These are phyloP conservation scores for Ceuthmochares aereus DNA, from an alignment of 2,113 vertebrate genomes.

Conservation along the genomic window DNA sequence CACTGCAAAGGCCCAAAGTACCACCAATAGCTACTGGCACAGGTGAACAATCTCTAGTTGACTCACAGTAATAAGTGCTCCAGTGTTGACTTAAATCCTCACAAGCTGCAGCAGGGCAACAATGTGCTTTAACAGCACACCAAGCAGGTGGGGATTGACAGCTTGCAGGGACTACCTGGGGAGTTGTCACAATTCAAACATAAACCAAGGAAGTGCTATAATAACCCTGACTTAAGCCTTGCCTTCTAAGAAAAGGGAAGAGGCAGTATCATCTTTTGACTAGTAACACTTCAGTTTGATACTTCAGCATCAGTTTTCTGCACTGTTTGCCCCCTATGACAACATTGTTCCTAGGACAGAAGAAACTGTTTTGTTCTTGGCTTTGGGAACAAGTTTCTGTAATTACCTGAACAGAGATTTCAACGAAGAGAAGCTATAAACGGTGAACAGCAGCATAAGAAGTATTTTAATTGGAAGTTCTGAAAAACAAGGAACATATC, in stretches of 20 bases:
- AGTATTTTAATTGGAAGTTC: slow-evolving; percentile 91
- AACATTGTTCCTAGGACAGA: not conserved
- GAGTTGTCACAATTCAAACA: not conserved
- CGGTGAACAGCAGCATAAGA: slow-evolving; percentile 90
- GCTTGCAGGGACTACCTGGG: not conserved
- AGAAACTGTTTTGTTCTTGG: not conserved
- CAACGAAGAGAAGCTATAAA: slow-evolving; percentile 88
- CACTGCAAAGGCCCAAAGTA: not conserved
- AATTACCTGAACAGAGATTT: slow-evolving; percentile 88
- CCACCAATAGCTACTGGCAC: not conserved
- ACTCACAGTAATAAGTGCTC: not conserved
- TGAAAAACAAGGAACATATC: slow-evolving; percentile 69
- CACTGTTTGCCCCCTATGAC: not conserved
- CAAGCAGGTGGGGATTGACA: not conserved
- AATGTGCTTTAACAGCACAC: not conserved
- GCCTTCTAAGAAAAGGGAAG: not conserved
- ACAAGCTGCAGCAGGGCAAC: not conserved
- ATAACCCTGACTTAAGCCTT: not conserved
- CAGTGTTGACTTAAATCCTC: not conserved
- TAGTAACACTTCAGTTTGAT: not conserved
- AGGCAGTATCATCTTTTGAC: not conserved
- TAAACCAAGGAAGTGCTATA: not conserved
- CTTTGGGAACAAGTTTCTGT: not conserved
- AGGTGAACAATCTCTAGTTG: not conserved
- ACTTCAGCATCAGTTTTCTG: not conserved